A percentile compares a stretch with the other conserved stretches of the same genome.
Conservation (phyloP, 2,888 invertebrate species). For the Cheilosia scutellata region DNA sequence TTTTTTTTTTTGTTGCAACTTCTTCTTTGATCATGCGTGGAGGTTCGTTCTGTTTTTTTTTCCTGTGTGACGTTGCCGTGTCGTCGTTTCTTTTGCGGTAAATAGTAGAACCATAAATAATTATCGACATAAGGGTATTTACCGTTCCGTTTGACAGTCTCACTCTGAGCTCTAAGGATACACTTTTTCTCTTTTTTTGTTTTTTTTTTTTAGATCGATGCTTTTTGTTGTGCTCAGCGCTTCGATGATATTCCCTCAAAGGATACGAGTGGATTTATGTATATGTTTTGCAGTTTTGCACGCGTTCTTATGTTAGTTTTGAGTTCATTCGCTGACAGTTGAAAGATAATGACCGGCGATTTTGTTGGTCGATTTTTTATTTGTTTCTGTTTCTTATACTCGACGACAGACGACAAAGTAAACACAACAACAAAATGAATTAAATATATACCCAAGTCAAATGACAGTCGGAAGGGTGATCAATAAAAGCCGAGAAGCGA, state of each 20-base stretch:
- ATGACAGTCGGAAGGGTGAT: slow-evolving; percentile 31
- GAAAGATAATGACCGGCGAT: slow-evolving; percentile 42
- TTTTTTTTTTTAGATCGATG: neutral
- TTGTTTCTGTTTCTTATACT: neutral
- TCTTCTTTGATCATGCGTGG: slow-evolving; percentile 28
- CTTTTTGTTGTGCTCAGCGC: neutral
- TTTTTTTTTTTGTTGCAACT: too few species aligned
- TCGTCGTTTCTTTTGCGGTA: slow-evolving; percentile 17
- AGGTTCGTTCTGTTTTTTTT: neutral
- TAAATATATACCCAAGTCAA: slow-evolving; percentile 13
- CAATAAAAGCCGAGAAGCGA: slow-evolving; percentile 24
- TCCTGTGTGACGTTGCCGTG: slow-evolving; percentile 2
- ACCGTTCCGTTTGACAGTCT: slow-evolving; percentile 60
- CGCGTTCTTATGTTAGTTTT: slow-evolving; percentile 28
- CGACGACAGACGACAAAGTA: slow-evolving; percentile 6
- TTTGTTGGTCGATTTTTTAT: slow-evolving; percentile 19
- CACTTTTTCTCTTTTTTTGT: neutral
- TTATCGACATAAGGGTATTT: slow-evolving; percentile 55
- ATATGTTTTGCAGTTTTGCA: neutral
- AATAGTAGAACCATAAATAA: slow-evolving; percentile 60
- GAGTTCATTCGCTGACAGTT: slow-evolving; percentile 22
- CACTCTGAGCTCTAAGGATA: slow-evolving; percentile 24
- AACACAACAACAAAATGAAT: neutral
- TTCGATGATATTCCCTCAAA: slow-evolving; percentile 18
- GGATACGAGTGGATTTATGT: slow-evolving; percentile 35